phyloP scores from a whole-genome alignment of 2,797 vertebrate genomes.

The Enteromius argenteus region DNA sequence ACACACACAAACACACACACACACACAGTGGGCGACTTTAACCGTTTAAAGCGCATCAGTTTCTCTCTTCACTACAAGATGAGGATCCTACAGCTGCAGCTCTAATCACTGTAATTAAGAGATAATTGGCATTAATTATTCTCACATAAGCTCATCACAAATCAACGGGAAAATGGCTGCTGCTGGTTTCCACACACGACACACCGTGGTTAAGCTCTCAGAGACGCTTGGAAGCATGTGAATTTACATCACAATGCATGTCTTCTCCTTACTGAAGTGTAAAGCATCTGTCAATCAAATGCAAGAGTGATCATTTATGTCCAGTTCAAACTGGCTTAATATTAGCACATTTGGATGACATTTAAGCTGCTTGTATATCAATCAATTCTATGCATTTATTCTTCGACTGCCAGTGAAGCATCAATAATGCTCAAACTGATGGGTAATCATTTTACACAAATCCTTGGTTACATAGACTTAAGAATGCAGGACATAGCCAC shows the following conservation, averaged over 20 bases:
- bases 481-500: background rate
- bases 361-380: background rate
- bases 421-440: background rate
- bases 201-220: constrained; percentile 69
- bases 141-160: constrained; percentile 93
- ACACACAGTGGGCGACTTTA: background rate
- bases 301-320: background rate
- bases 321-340: background rate
- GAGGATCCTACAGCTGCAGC: constrained; percentile 91
- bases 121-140: constrained; percentile 96
- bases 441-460: background rate
- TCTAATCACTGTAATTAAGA: constrained; percentile 95
- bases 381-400: constrained; percentile 3
- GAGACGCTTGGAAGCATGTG: background rate
- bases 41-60: constrained; percentile 11
- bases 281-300: background rate
- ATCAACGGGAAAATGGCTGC: constrained; percentile 91
- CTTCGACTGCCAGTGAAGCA: background rate
- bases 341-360: background rate
- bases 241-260: constrained; percentile 31
- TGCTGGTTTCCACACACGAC: constrained; percentile 85
- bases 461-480: background rate
- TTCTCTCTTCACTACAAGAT: constrained; percentile 64
- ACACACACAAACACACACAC: background rate
- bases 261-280: constrained; percentile 14